These are phyloP conservation scores for Porites rus DNA, from an alignment of 92 coral and sea anemone genomes.

Conservation along the genomic window DNA sequence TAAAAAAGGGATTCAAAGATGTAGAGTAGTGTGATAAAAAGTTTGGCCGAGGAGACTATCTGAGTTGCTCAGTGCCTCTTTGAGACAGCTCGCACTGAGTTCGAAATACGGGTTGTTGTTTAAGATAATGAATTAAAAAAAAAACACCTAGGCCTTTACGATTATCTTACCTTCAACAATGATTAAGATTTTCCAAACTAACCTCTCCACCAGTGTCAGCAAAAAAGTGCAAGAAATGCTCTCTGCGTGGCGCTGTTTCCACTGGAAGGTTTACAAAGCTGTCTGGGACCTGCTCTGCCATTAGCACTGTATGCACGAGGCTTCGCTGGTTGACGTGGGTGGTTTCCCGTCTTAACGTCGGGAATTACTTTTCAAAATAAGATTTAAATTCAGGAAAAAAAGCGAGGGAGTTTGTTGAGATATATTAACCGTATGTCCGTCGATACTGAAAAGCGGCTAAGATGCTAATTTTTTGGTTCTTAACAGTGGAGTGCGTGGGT, in stretches of 20 bases:
- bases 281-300: background rate
- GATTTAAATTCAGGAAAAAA: conserved; percentile 36
- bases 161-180: background rate
- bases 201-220: background rate
- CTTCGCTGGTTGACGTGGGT: background rate
- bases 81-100: background rate
- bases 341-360: conserved; percentile 4
- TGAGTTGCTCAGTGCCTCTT: background rate
- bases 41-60: background rate
- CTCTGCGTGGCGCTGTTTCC: conserved; percentile 2
- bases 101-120: background rate
- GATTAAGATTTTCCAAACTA: background rate
- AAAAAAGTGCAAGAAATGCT: background rate
- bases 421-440: conserved; percentile 47
- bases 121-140: background rate
- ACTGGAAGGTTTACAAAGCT: conserved; percentile 19
- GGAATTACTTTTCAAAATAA: conserved; percentile 15
- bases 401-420: conserved; percentile 63
- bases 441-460: conserved; percentile 47
- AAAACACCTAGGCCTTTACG: background rate
- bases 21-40: background rate
- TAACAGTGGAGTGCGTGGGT: conserved; percentile 52
- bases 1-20: conserved; percentile 4
- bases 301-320: background rate
- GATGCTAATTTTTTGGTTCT: conserved; percentile 56